Percentiles rank a stretch among this genome's conserved stretches.
phyloP scores from a whole-genome alignment of 2,888 invertebrate species.

The Sympetrum striolatum region DNA sequence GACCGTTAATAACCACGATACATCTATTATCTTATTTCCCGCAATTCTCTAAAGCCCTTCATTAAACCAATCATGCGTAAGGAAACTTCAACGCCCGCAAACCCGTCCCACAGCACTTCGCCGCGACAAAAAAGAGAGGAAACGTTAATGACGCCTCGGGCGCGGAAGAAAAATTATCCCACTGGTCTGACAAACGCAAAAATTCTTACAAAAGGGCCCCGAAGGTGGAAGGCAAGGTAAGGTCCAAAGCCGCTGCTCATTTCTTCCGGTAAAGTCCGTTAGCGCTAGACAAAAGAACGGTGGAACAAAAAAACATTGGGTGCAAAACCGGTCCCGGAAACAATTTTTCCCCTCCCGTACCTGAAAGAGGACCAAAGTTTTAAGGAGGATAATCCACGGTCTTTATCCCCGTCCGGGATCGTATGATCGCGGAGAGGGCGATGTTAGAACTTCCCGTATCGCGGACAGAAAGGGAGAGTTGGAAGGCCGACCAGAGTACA shows the following conservation, averaged over 20 bases:
- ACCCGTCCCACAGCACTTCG: background rate
- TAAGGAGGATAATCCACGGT: constrained; percentile 12
- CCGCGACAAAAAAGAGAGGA: background rate
- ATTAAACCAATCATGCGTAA: too few species aligned
- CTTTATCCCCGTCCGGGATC: background rate
- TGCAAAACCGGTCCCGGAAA: constrained; percentile 26
- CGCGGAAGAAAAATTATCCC: background rate
- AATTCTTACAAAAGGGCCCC: background rate
- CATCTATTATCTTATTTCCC: too few species aligned
- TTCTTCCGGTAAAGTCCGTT: background rate
- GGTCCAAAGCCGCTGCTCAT: background rate
- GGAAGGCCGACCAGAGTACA: background rate
- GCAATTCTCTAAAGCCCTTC: too few species aligned
- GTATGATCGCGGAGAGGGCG: background rate
- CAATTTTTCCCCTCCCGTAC: background rate
- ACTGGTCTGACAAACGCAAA: background rate
- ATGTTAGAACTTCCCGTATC: background rate
- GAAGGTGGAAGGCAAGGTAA: background rate
- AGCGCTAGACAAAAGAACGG: background rate
- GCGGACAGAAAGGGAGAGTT: background rate
- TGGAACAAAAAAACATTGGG: background rate
- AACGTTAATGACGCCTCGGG: background rate
- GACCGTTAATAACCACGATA: too few species aligned
- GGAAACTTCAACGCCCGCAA: background rate
- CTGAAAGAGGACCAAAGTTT: background rate